A percentile compares a stretch with the other conserved stretches of the same genome.
These are phyloP conservation scores for Brachyptera putata DNA, from an alignment of 2,888 invertebrate species.

Conservation along the genomic window DNA sequence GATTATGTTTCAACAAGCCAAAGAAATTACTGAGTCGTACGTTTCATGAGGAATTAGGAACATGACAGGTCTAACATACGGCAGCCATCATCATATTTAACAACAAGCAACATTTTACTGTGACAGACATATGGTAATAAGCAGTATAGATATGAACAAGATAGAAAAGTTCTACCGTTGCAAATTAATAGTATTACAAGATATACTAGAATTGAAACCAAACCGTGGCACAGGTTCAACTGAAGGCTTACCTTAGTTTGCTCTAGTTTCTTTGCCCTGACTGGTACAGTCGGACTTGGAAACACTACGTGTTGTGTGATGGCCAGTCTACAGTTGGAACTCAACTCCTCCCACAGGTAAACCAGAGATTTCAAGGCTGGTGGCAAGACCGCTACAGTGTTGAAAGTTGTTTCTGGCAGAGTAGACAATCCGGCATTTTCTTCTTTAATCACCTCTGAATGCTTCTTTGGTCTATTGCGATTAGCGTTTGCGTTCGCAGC, in stretches of 20 bases:
- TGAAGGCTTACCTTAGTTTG: slow-evolving; percentile 33
- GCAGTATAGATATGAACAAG: too few species aligned
- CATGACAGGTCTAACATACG: too few species aligned
- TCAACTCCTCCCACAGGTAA: slow-evolving; percentile 85
- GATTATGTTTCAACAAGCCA: too few species aligned
- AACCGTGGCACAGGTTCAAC: too few species aligned
- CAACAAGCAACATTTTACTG: too few species aligned
- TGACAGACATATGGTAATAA: too few species aligned
- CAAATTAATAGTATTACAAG: too few species aligned
- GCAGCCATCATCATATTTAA: too few species aligned
- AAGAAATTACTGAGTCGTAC: too few species aligned
- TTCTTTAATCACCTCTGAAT: slow-evolving; percentile 40
- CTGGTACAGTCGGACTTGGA: slow-evolving; percentile 50
- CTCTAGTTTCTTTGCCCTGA: slow-evolving; percentile 34
- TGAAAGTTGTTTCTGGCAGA: slow-evolving; percentile 46
- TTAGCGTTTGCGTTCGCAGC: slow-evolving; percentile 76
- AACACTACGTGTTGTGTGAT: slow-evolving; percentile 58
- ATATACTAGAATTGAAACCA: too few species aligned
- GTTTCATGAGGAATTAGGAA: too few species aligned
- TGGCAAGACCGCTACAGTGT: slow-evolving; percentile 74
- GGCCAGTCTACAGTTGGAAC: slow-evolving; percentile 60
- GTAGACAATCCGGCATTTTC: slow-evolving; percentile 42
- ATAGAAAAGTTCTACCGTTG: too few species aligned
- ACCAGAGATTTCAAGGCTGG: slow-evolving; percentile 82
- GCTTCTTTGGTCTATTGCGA: slow-evolving; percentile 53